Conservation (phyloP, 2,888 invertebrate genomes). For the Lasioglossum lativentre region DNA sequence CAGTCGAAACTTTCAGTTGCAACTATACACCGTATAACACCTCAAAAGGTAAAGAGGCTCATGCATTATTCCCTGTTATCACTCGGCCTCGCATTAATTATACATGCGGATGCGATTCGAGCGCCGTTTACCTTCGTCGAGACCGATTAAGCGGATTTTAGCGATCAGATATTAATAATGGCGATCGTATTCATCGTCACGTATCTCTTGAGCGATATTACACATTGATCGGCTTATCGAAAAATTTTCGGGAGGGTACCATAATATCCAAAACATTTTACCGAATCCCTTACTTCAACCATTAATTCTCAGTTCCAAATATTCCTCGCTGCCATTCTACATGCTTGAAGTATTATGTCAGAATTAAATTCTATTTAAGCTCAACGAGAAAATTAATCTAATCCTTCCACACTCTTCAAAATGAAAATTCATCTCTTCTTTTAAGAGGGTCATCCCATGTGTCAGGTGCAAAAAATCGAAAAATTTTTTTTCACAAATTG, state of each 20-base stretch:
- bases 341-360: too few species aligned
- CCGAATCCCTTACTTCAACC: too few species aligned
- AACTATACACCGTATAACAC: conserved; percentile 18
- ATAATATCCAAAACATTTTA: neutral
- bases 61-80: conserved; percentile 42
- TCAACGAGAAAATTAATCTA: too few species aligned
- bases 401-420: too few species aligned
- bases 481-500: too few species aligned
- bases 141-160: conserved; percentile 54
- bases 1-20: neutral
- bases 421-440: too few species aligned
- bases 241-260: neutral
- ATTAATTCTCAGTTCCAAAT: too few species aligned
- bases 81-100: conserved; percentile 44
- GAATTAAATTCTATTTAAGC: too few species aligned
- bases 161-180: conserved; percentile 58
- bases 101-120: conserved; percentile 54
- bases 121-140: conserved; percentile 56
- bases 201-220: conserved; percentile 47
- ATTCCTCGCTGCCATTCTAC: too few species aligned
- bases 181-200: conserved; percentile 59
- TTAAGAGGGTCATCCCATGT: too few species aligned
- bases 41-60: conserved; percentile 42
- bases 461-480: too few species aligned
- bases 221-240: neutral